Evolutionary conservation across 2,797 vertebrate genomes (phyloP).

Genomic region (Acanthornis magna): DNA sequence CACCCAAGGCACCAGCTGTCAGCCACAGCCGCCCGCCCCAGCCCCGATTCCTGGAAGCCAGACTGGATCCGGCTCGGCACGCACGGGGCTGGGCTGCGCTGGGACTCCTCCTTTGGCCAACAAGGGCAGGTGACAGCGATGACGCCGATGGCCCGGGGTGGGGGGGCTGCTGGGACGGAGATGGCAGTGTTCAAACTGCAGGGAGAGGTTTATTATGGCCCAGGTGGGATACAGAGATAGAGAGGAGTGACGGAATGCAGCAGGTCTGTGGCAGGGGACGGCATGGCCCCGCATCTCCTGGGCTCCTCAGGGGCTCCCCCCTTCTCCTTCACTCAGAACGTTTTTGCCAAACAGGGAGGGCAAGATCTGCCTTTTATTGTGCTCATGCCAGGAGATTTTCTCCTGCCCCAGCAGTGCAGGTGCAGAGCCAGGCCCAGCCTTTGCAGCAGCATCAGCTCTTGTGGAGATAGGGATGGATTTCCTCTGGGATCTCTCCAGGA

Average conservation of each 20-base stretch:
- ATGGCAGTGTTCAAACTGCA: neutral
- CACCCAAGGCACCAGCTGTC: conserved; percentile 20
- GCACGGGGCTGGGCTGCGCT: neutral
- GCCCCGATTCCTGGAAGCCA: conserved; percentile 43
- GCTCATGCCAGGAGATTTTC: neutral
- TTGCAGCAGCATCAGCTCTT: neutral
- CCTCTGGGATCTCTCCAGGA: neutral
- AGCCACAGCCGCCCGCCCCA: accelerated
- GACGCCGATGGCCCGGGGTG: accelerated
- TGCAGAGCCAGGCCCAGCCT: neutral
- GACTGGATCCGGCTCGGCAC: neutral
- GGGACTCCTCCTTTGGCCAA: conserved; percentile 58
- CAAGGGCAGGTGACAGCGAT: neutral
- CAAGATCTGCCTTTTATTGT: neutral
- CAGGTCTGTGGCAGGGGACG: neutral
- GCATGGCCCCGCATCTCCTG: accelerated
- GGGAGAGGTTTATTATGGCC: neutral
- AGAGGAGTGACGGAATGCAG: neutral
- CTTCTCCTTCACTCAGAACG: neutral
- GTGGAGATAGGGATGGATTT: accelerated
- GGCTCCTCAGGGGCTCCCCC: neutral
- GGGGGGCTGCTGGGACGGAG: neutral
- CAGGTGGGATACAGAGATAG: neutral
- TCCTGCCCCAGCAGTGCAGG: neutral
- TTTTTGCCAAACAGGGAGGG: neutral